Conservation (phyloP, 2,113 vertebrate species). For the Lophura nycthemera region DNA sequence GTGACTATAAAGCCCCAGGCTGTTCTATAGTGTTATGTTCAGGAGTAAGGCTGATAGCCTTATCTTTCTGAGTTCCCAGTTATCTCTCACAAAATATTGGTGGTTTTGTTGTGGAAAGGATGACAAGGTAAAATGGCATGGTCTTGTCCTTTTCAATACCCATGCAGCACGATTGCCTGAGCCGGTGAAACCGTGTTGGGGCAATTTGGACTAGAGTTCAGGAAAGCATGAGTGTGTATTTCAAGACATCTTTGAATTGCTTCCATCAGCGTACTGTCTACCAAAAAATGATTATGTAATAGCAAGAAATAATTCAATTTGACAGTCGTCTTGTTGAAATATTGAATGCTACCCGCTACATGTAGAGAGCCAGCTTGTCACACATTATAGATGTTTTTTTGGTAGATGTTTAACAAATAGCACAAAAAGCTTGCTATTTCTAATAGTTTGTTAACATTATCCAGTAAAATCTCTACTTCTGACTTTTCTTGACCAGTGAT, state of each 20-base stretch:
- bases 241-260: slow-evolving; percentile 2
- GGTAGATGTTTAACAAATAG: not conserved
- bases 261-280: slow-evolving; percentile 31
- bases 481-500: not conserved
- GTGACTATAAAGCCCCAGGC: slow-evolving; percentile 23
- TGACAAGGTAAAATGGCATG: not conserved
- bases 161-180: slow-evolving; percentile 11
- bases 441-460: not conserved
- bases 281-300: slow-evolving; percentile 32
- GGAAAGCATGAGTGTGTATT: slow-evolving; percentile 24
- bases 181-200: not conserved
- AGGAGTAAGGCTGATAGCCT: slow-evolving; percentile 33
- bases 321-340: slow-evolving; percentile 15
- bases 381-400: not conserved
- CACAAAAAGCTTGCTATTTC: not conserved
- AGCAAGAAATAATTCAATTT: slow-evolving; percentile 38
- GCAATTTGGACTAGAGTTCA: not conserved
- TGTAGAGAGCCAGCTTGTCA: not conserved
- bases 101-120: slow-evolving; percentile 38
- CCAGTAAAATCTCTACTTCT: not conserved
- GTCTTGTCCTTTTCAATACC: slow-evolving; percentile 39
- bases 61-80: slow-evolving; percentile 40
- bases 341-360: not conserved
- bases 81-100: not conserved
- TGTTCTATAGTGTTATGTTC: slow-evolving; percentile 38